Evolutionary conservation across 35 echinoderm and acorn worm species (phyloP), one percentile per base, ranked within the genome.

Genomic region (Apostichopus japonicus): DNA sequence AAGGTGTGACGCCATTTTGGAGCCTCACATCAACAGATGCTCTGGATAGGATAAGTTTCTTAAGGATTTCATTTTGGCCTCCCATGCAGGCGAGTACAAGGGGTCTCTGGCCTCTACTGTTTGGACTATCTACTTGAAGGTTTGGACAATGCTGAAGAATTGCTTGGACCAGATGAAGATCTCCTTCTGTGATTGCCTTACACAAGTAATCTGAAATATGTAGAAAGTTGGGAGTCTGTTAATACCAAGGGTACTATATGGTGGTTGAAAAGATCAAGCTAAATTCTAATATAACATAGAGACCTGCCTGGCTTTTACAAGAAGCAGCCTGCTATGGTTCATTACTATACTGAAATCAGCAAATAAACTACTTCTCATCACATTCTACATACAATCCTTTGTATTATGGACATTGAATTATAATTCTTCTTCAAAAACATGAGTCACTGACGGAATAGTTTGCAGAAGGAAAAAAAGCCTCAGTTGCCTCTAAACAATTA

Each of bases 61-160:
- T 97, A 8, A 94, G 75, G 71, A 97, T 97, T 70, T 90, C 96
- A 80, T 97, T 94, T 23, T 97, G 93, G 25, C 94, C 62, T 56
- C 88, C 84, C 24, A 79, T 76, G 44, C 93, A 95, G 54, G 93
- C 93, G 8, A 93, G 91, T 78, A 97, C 94, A 25, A 97, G 65
- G 5, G 92, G 87, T 4, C 91, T 90, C 86, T 92, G 70, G 10
- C 96, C 96, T 79, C 77, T 79, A 10, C 77, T 83, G 62, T 97
- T 94, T 22, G 91, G 77, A 72, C 94, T 83, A 80, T 97, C 93
- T 19, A 96, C 65, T 10, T 92, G 56, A 24, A 87, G 82, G 33
- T 78, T 79, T 14, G 90, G 90, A n/a, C 81, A 86, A 92, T 94
- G 78, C 63, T 94, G 91, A 9, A 97, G 62, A 33, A 93, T 83